A percentile compares a stretch with the other conserved stretches of the same genome.
Conservation (phyloP, 1,140 invertebrate genomes). For the Drosophila jambulina region DNA sequence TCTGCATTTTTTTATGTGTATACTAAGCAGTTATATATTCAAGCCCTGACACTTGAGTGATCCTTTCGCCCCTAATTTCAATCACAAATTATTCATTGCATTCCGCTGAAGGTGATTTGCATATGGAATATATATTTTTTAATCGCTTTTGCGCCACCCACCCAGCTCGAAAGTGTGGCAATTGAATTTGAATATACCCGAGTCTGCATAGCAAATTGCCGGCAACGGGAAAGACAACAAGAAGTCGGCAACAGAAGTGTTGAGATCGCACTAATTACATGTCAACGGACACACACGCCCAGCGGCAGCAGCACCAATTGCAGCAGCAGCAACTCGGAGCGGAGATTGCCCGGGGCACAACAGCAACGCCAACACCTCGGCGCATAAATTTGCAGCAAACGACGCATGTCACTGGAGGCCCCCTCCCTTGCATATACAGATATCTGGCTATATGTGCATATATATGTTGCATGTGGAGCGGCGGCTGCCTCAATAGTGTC, state of each 20-base stretch:
- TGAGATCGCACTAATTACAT: conserved; percentile 82
- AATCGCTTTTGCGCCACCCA: conserved; percentile 51
- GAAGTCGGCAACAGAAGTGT: conserved; percentile 76
- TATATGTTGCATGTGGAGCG: conserved; percentile 62
- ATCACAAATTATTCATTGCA: conserved; percentile 33
- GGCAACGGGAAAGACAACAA: conserved; percentile 24
- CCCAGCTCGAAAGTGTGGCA: conserved; percentile 55
- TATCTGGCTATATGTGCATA: conserved; percentile 22
- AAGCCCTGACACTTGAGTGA: conserved; percentile 29
- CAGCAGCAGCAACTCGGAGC: conserved; percentile 16
- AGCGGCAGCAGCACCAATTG: conserved; percentile 31
- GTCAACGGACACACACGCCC: conserved; percentile 61
- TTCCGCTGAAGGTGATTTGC: conserved; percentile 15
- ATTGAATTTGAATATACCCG: conserved; percentile 75
- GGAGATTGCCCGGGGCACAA: conserved; percentile 15
- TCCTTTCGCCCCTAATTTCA: conserved; percentile 10
- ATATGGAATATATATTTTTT: conserved; percentile 13
- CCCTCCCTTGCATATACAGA: conserved; percentile 4
- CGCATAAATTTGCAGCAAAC: conserved; percentile 79
- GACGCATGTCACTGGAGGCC: conserved; percentile 64
- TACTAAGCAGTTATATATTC: background rate
- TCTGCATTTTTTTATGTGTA: background rate
- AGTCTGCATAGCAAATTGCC: conserved; percentile 68
- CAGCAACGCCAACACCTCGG: conserved; percentile 73
- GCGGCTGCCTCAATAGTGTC: conserved; percentile 69